phyloP scores from a whole-genome alignment of 2,797 vertebrate genomes.

The Falco naumanni region DNA sequence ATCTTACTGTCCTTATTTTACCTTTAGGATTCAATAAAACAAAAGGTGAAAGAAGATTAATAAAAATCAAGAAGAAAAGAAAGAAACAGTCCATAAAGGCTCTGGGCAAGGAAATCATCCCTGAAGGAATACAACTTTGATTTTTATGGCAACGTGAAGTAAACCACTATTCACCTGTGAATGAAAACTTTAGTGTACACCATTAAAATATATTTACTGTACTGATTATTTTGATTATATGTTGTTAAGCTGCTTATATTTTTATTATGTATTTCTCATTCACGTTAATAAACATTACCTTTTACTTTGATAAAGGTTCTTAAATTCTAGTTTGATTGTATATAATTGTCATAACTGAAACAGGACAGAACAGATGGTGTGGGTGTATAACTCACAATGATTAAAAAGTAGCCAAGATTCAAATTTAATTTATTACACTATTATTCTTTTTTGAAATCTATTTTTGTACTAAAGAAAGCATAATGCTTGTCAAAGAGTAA shows the following conservation, averaged over 20 bases:
- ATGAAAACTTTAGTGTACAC: neutral
- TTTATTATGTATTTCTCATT: constrained; percentile 9
- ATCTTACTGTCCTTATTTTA: constrained; percentile 2
- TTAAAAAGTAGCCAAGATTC: neutral
- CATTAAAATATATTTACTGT: neutral
- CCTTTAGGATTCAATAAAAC: constrained; percentile 51
- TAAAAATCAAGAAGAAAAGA: constrained; percentile 72
- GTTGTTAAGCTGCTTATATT: constrained; percentile 29
- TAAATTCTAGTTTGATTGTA: neutral
- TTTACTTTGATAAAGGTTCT: neutral
- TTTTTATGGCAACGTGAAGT: neutral
- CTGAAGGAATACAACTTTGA: constrained; percentile 33
- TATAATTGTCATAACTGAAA: neutral
- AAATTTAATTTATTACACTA: neutral
- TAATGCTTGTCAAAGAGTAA: neutral
- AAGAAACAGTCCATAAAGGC: constrained; percentile 53
- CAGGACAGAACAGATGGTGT: neutral
- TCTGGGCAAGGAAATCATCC: neutral
- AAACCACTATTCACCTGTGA: constrained; percentile 1
- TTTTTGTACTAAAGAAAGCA: neutral
- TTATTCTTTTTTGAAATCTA: neutral
- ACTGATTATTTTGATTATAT: constrained; percentile 14
- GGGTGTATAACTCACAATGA: neutral
- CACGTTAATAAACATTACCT: neutral
- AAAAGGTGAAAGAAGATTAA: constrained; percentile 30